These are phyloP conservation scores for Hapalemur alaotrensis DNA, from an alignment of 2,797 vertebrate species.

Conservation along the genomic window DNA sequence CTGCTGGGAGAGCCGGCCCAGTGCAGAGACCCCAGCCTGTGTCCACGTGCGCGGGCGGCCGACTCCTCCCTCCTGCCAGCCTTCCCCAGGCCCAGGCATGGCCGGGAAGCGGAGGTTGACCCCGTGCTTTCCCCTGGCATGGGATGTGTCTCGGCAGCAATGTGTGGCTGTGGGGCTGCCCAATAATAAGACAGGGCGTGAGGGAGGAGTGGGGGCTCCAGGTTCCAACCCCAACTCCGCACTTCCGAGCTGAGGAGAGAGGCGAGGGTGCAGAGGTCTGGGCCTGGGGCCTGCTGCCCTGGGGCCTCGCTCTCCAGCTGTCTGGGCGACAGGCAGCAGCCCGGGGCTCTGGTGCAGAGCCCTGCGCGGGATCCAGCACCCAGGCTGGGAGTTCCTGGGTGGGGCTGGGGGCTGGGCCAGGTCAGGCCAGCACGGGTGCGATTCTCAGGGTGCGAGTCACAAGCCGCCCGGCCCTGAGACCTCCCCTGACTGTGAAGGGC, in stretches of 20 bases:
- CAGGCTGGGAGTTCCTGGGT: background rate
- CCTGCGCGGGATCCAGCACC: background rate
- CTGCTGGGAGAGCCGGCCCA: background rate
- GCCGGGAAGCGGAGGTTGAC: too few species aligned
- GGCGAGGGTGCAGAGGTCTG: background rate
- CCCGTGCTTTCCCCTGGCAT: rapidly evolving
- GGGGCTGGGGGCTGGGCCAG: background rate
- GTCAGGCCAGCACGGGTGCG: rapidly evolving
- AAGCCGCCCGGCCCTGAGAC: background rate
- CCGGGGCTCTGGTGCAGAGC: background rate
- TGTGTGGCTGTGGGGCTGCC: background rate
- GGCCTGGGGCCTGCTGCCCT: background rate
- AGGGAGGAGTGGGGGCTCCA: background rate
- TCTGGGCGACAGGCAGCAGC: background rate
- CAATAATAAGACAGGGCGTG: background rate
- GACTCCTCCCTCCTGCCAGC: background rate
- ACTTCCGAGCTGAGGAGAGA: background rate
- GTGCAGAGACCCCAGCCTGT: rapidly evolving
- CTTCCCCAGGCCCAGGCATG: background rate
- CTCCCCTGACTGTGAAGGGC: background rate
- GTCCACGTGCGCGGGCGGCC: rapidly evolving
- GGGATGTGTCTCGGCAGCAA: background rate
- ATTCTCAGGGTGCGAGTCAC: rapidly evolving
- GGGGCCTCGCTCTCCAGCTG: background rate
- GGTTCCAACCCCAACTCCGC: background rate